Conservation (phyloP, 1,140 invertebrate species). For the Artemia franciscana region DNA sequence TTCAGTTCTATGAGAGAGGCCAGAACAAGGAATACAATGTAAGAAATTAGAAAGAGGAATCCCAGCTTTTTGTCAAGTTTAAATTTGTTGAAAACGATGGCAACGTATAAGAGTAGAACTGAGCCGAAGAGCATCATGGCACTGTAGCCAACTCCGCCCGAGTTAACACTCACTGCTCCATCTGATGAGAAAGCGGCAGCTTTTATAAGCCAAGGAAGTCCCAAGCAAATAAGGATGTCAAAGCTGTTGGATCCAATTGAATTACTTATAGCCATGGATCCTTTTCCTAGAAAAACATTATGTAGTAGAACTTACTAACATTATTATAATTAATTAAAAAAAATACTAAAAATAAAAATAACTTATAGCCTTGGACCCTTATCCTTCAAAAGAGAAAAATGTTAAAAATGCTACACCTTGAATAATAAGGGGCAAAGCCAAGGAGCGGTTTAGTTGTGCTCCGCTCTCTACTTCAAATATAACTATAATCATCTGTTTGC, state of each 20-base stretch:
- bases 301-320: no score
- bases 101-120: slow-evolving; percentile 15
- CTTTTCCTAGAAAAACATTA: slow-evolving; percentile 20
- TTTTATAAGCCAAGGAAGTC: slow-evolving; percentile 27
- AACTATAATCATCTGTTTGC: no score
- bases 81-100: slow-evolving; percentile 17
- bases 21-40: slow-evolving; percentile 46
- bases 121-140: slow-evolving; percentile 18
- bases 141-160: slow-evolving; percentile 21
- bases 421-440: no score
- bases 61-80: slow-evolving; percentile 31
- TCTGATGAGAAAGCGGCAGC: slow-evolving; percentile 16
- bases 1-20: slow-evolving; percentile 64
- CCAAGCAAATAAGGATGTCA: slow-evolving; percentile 27
- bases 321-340: no score
- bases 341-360: no score
- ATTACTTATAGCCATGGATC: slow-evolving; percentile 27
- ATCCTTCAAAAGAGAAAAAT: no score
- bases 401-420: no score
- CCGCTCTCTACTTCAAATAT: no score
- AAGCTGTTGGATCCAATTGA: slow-evolving; percentile 27
- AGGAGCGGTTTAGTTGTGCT: no score
- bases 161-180: slow-evolving; percentile 27
- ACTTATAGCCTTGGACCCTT: no score
- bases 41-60: slow-evolving; percentile 45